Evolutionary conservation across 2,113 vertebrate species (phyloP).

Genomic region (Pomatostomus ruficeps): DNA sequence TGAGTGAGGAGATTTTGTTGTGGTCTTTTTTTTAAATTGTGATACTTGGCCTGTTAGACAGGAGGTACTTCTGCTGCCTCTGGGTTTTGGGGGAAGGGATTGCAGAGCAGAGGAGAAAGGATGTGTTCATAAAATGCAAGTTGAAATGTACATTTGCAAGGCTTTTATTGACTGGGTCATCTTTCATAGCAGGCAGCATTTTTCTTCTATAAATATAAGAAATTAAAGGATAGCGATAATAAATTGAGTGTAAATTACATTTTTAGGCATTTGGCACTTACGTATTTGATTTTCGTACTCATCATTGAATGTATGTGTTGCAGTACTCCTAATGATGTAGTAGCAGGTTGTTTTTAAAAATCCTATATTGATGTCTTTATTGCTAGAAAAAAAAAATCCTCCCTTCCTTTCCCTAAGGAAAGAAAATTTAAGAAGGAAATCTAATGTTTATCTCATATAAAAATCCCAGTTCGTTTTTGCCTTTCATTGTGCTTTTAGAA

Average conservation of each 20-base stretch:
- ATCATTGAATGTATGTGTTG: not conserved
- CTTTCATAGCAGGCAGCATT: not conserved
- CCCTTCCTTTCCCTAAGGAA: not conserved
- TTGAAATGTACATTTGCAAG: not conserved
- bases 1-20: not conserved
- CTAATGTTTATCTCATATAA: not conserved
- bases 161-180: not conserved
- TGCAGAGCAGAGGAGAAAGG: not conserved
- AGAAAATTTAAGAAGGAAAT: not conserved
- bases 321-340: not conserved
- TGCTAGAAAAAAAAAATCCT: not conserved
- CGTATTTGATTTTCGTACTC: not conserved
- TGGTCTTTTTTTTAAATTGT: not conserved
- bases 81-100: not conserved
- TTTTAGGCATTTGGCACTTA: not conserved
- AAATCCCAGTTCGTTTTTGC: not conserved
- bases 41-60: not conserved
- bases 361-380: not conserved
- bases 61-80: not conserved
- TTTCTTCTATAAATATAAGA: not conserved
- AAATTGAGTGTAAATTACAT: not conserved
- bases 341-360: not conserved
- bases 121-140: not conserved
- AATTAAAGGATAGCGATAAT: not conserved
- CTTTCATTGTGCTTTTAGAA: not conserved